Conservation (phyloP, 2,113 vertebrate genomes). For the Myrmecobius fasciatus region DNA sequence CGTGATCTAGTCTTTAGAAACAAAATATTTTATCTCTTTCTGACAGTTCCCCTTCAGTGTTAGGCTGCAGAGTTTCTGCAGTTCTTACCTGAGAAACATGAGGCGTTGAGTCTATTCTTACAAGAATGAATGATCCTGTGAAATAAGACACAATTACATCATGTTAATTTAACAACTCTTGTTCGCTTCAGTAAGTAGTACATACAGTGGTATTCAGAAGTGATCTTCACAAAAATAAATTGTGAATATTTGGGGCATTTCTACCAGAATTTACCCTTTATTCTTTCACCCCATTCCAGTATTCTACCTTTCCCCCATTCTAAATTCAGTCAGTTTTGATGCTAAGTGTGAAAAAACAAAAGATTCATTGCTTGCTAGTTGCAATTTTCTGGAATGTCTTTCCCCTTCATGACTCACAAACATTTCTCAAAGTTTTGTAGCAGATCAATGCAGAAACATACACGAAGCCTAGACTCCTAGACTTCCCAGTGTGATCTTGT, state of each 20-base stretch:
- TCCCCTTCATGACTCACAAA: conserved; percentile 23
- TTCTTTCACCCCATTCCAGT: not conserved
- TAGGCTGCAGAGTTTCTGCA: not conserved
- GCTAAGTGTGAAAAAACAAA: not conserved
- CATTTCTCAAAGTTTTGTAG: conserved; percentile 19
- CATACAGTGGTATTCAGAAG: not conserved
- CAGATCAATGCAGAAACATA: not conserved
- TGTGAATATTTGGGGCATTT: not conserved
- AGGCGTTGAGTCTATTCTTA: not conserved
- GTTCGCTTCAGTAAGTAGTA: not conserved
- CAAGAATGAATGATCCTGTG: not conserved
- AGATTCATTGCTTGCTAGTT: not conserved
- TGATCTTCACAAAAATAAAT: not conserved
- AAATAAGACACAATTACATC: conserved; percentile 4
- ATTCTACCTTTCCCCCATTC: not conserved
- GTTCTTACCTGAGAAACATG: not conserved
- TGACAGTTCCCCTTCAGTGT: not conserved
- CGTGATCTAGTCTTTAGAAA: conserved; percentile 25
- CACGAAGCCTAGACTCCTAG: not conserved
- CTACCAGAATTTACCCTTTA: not conserved
- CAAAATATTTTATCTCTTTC: not conserved
- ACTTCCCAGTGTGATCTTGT: not conserved
- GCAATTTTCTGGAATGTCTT: conserved; percentile 13
- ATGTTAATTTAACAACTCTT: not conserved
- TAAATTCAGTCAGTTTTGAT: not conserved